A percentile compares a stretch with the other conserved stretches of the same genome.
Conservation (phyloP, 2,797 vertebrate genomes). For the Urocyon cinereoargenteus region DNA sequence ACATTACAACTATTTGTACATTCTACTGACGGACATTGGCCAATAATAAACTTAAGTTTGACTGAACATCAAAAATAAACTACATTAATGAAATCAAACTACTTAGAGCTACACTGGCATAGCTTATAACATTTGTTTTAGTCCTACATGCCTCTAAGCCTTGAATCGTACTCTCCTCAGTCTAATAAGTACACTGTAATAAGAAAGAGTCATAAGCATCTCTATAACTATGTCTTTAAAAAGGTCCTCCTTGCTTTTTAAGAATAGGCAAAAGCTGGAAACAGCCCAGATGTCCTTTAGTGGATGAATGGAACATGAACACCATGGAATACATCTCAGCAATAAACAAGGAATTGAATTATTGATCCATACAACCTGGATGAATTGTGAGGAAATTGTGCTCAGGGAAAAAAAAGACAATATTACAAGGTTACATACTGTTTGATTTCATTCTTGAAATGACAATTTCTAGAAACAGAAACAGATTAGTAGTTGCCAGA, state of each 20-base stretch:
- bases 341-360: neutral
- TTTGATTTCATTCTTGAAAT: conserved; percentile 22
- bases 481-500: neutral
- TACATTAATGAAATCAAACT: neutral
- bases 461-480: conserved; percentile 26
- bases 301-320: neutral
- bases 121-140: conserved; percentile 26
- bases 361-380: neutral
- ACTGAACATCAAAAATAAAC: neutral
- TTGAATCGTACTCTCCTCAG: conserved; percentile 23
- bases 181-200: conserved; percentile 4
- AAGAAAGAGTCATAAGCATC: conserved; percentile 33
- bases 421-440: neutral
- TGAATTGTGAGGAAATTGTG: neutral
- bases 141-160: conserved; percentile 21
- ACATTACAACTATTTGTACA: neutral
- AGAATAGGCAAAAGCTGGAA: neutral
- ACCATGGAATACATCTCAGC: neutral
- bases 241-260: neutral
- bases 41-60: conserved; percentile 35
- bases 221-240: neutral
- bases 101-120: neutral
- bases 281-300: neutral
- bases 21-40: neutral
- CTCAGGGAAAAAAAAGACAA: neutral